Percentiles rank a stretch among this genome's conserved stretches.
Conservation (phyloP, 2,797 vertebrate species). For the Falco concolor region DNA sequence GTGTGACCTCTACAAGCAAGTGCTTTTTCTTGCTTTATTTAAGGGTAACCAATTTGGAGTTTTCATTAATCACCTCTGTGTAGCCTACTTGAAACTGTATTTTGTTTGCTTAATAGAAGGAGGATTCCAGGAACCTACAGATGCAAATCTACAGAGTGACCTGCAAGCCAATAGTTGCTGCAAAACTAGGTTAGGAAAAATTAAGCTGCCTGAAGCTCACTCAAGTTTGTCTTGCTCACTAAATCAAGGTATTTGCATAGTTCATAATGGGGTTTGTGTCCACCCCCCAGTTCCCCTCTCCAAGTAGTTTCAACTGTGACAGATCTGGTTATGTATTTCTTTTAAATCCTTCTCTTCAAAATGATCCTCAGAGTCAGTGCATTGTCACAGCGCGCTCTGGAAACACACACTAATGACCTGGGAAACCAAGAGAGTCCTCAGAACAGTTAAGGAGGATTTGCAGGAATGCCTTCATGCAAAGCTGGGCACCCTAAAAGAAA, state of each 20-base stretch:
- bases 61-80: constrained; percentile 5
- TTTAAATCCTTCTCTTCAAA: constrained; percentile 12
- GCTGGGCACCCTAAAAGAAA: constrained; percentile 78
- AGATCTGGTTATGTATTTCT: not conserved
- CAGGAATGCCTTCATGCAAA: constrained; percentile 76
- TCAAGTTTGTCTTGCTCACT: not conserved
- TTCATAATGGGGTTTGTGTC: not conserved
- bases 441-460: constrained; percentile 62
- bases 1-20: not conserved
- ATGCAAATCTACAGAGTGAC: constrained; percentile 30
- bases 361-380: not conserved
- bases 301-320: not conserved
- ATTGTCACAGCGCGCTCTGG: not conserved
- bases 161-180: constrained; percentile 48
- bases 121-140: constrained; percentile 10
- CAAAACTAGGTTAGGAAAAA: constrained; percentile 56
- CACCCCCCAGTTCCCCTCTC: not conserved
- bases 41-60: not conserved
- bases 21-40: not conserved
- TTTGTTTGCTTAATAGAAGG: constrained; percentile 16
- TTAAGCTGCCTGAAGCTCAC: constrained; percentile 34
- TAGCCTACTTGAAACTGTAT: not conserved
- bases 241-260: constrained; percentile 36
- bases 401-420: not conserved
- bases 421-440: constrained; percentile 30